Evolutionary conservation across 2,888 invertebrate genomes (phyloP), one percentile per base, ranked within the genome.

Genomic region (Parnassius glacialis): DNA sequence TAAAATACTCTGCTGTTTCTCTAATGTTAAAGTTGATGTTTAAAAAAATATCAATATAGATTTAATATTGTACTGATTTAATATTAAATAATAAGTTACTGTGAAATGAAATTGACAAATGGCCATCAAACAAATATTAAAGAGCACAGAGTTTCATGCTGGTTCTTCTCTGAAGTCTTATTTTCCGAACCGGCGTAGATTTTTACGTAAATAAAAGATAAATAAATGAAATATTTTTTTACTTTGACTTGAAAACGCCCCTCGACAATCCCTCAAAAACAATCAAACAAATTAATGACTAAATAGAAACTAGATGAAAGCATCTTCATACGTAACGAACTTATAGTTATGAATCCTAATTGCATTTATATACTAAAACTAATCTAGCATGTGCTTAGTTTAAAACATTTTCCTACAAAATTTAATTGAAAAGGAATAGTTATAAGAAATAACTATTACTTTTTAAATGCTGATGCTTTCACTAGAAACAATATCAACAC

Each of bases 391-490:
- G 57, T 57, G 62, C 56, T 25, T 13, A 7, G 34, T 34, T 34
- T 34, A 5, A 12, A 12, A 41, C 9, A 34, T 54, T 42, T 42
- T 25, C 12, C 56, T 56, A 48, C 41, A n/a, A 48, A 34, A 50
- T 20, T 25, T 48, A 16, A 55, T 50, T 54, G 43, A n/a, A 52
- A 52, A 41, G 10, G 1, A 13, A 42, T 13, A 52, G 9, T 10
- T n/a, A 34, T 25, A 47, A 10, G 10, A 13, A 11, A 20, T 57
- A 48, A 2, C 2, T 45, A 10, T 41, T 42, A 5, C 25, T n/a
- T 13, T 57, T 47, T 44, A n/a, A n/a, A 54, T 57, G 65, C 52
- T 53, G 65, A 67, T 67, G 67, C 67, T 66, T 68, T 59, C 67
- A 66, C 60, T 57, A 52, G 52, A 54, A 45, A 57, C 1, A 47